A percentile compares a stretch with the other conserved stretches of the same genome.
These are phyloP conservation scores for Chirona hameri DNA, from an alignment of 2,888 invertebrate species.

Conservation along the genomic window DNA sequence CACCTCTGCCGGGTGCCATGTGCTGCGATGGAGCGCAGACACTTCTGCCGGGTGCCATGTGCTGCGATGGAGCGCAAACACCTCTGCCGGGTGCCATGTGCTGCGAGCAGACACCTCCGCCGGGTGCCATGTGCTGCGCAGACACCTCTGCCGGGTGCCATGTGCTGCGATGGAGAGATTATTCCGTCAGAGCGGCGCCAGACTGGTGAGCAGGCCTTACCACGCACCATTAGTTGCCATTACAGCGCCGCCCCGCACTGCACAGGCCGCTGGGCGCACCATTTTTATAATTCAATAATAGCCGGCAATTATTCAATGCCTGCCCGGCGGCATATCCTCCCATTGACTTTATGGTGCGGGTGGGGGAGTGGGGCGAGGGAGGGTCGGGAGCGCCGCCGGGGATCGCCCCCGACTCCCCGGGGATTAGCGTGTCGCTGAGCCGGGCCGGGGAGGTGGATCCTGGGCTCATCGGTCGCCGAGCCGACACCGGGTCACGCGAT, in stretches of 20 bases:
- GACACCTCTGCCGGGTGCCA: too few relatives aligned
- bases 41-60: too few relatives aligned
- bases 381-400: neutral
- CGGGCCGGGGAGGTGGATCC: neutral
- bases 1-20: too few relatives aligned
- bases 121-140: too few relatives aligned
- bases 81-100: too few relatives aligned
- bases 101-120: too few relatives aligned
- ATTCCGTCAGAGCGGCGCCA: neutral
- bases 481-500: neutral
- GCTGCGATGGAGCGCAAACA: too few relatives aligned
- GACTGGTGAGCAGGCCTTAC: neutral
- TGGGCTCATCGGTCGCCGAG: neutral
- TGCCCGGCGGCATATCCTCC: neutral
- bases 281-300: conserved; percentile 13
- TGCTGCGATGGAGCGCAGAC: too few relatives aligned
- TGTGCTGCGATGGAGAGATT: neutral
- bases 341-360: neutral
- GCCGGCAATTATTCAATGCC: conserved; percentile 25
- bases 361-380: neutral
- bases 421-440: neutral
- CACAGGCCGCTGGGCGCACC: neutral
- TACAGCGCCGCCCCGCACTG: neutral
- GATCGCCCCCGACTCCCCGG: neutral
- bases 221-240: neutral